These are phyloP conservation scores for Clupea harengus DNA, from an alignment of 2,113 vertebrate genomes.

Conservation along the genomic window DNA sequence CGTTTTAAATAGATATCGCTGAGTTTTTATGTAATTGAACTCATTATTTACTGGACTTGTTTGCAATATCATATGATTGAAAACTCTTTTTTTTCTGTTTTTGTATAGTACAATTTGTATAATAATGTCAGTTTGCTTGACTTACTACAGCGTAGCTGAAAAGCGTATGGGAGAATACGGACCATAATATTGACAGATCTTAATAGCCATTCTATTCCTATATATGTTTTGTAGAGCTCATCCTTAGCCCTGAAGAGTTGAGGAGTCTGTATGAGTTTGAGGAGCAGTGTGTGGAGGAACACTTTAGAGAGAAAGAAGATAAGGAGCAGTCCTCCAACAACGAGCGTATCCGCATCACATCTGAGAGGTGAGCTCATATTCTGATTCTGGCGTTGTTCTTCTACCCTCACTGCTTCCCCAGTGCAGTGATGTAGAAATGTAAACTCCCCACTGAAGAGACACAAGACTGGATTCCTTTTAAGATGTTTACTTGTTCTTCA, in stretches of 20 bases:
- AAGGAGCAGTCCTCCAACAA: conserved; percentile 90
- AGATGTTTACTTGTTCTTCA: no score
- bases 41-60: no score
- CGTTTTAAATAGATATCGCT: no score
- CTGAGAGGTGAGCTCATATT: conserved; percentile 79
- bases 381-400: background rate
- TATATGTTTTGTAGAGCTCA: conserved; percentile 76
- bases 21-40: no score
- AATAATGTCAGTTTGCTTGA: no score
- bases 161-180: no score
- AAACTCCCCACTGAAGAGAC: no score
- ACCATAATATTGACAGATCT: background rate
- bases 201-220: background rate
- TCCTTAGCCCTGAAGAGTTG: conserved; percentile 90
- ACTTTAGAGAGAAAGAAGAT: conserved; percentile 92
- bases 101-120: no score
- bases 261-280: conserved; percentile 93
- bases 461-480: no score
- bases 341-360: conserved; percentile 91
- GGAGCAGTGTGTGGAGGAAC: conserved; percentile 93
- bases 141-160: no score
- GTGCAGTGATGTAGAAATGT: background rate
- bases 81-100: no score
- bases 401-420: background rate
- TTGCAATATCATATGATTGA: no score